Conservation (phyloP, 2,888 invertebrate species). For the Lepidocyrtinus sp. region DNA sequence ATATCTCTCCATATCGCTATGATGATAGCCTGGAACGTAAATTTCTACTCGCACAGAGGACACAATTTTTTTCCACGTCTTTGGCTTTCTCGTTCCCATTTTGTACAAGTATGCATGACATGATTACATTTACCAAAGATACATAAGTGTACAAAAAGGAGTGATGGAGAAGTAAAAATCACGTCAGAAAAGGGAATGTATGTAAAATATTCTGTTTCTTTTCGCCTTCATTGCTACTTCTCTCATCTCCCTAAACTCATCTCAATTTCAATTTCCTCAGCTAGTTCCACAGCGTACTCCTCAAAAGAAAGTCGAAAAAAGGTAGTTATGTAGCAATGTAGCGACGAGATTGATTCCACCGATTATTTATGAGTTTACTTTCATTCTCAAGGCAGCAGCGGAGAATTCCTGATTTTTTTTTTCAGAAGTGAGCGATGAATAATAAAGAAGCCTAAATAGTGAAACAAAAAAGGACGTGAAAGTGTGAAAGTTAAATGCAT, state of each 20-base stretch:
- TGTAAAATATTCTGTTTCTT: slow-evolving; percentile 4
- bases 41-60: too few relatives aligned
- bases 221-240: neutral
- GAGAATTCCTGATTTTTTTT: slow-evolving; percentile 42
- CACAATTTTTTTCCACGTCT: too few relatives aligned
- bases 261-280: too few relatives aligned
- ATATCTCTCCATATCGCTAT: too few relatives aligned
- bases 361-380: slow-evolving; percentile 63
- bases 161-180: slow-evolving; percentile 25
- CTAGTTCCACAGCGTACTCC: too few relatives aligned
- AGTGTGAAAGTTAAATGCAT: slow-evolving; percentile 17
- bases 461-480: slow-evolving; percentile 4
- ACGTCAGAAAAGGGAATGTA: slow-evolving; percentile 26
- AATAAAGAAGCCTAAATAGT: neutral
- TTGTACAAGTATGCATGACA: slow-evolving; percentile 27
- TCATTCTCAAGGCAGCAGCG: too few relatives aligned
- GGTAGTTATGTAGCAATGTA: slow-evolving; percentile 50
- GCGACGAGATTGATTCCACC: slow-evolving; percentile 59
- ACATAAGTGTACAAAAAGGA: neutral
- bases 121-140: slow-evolving; percentile 24
- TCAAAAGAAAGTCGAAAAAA: slow-evolving; percentile 13
- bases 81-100: too few relatives aligned
- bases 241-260: slow-evolving; percentile 25
- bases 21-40: too few relatives aligned
- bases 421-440: slow-evolving; percentile 18